These are phyloP conservation scores for Saccopteryx leptura DNA, from an alignment of 2,113 vertebrate species.

Conservation along the genomic window DNA sequence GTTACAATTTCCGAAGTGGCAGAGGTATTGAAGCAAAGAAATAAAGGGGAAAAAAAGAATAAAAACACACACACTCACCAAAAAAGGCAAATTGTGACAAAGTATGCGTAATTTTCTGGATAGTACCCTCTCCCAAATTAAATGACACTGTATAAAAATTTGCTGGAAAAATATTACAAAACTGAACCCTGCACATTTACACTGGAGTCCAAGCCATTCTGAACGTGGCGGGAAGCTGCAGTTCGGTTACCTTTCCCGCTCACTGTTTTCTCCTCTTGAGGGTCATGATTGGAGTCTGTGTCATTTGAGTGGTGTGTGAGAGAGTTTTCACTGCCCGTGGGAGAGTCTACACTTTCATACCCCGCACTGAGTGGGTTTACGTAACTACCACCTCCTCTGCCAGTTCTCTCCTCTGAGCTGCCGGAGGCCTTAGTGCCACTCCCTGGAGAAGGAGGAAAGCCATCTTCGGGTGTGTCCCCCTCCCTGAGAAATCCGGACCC, in stretches of 20 bases:
- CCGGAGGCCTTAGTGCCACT: slow-evolving; percentile 96
- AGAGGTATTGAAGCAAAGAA: slow-evolving; percentile 93
- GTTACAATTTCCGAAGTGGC: slow-evolving; percentile 93
- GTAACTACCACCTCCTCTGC: slow-evolving; percentile 92
- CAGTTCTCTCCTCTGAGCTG: slow-evolving; percentile 96
- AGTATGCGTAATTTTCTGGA: slow-evolving; percentile 91
- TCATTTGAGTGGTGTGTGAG: slow-evolving; percentile 99
- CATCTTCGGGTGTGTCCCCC: slow-evolving; percentile 95
- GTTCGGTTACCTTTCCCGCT: slow-evolving; percentile 98
- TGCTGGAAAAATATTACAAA: slow-evolving; percentile 92
- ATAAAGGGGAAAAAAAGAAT: background rate
- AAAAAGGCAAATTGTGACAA: slow-evolving; percentile 91
- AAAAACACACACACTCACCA: slow-evolving; percentile 83
- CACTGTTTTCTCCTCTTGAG: slow-evolving; percentile 96
- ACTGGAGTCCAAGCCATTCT: slow-evolving; percentile 98
- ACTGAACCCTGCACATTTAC: slow-evolving; percentile 92
- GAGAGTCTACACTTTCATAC: slow-evolving; percentile 99
- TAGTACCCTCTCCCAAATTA: slow-evolving; percentile 92
- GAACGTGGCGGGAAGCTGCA: slow-evolving; percentile 95
- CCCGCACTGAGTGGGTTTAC: slow-evolving; percentile 97
- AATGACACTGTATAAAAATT: slow-evolving; percentile 93
- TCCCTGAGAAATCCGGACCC: slow-evolving; percentile 96
- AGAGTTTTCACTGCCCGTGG: slow-evolving; percentile 99
- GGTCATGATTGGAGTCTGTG: slow-evolving; percentile 99
- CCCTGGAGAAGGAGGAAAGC: slow-evolving; percentile 95